These are phyloP conservation scores for Lepidurus apus DNA, from an alignment of 1,140 invertebrate species.

Conservation along the genomic window DNA sequence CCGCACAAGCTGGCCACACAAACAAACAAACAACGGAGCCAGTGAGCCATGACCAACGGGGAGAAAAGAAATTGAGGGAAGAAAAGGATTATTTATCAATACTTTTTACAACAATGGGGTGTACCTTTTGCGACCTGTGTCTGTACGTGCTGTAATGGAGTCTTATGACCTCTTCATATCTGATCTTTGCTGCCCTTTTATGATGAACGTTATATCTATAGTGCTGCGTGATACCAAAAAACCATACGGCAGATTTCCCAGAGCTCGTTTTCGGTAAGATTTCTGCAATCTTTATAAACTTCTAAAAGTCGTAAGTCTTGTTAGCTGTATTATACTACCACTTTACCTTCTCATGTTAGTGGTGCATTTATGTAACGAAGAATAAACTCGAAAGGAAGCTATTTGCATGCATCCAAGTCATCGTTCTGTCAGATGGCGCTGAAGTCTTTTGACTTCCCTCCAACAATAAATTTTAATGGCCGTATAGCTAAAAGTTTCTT, in stretches of 20 bases:
- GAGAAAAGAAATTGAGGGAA: background rate
- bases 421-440: background rate
- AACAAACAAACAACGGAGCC: background rate
- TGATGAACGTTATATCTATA: background rate
- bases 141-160: background rate
- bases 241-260: background rate
- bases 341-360: background rate
- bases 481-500: background rate
- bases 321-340: background rate
- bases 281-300: background rate
- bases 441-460: conserved; percentile 18
- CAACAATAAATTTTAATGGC: background rate
- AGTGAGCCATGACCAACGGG: background rate
- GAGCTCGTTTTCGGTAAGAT: background rate
- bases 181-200: background rate
- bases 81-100: background rate
- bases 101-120: background rate
- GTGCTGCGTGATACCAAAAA: background rate
- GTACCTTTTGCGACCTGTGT: background rate
- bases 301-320: background rate
- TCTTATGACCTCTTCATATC: background rate
- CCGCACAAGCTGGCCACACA: background rate
- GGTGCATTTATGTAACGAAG: conserved; percentile 4
- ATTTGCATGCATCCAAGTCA: background rate
- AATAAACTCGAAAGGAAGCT: background rate